phyloP scores from a whole-genome alignment of 92 coral and sea anemone genomes.

The Chrysogorgia sp. region DNA sequence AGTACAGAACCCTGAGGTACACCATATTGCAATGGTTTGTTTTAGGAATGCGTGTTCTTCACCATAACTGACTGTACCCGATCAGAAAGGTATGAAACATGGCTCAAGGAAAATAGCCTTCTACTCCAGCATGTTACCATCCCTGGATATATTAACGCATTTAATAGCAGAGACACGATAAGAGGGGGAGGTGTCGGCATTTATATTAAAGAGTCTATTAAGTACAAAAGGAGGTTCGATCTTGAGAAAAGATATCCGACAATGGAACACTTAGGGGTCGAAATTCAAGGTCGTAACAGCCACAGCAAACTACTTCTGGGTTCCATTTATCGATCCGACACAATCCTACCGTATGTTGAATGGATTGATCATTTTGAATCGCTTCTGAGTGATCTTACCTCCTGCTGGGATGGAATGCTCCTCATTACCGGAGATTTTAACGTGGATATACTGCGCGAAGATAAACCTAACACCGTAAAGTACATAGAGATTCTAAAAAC shows the following conservation, averaged over 20 bases:
- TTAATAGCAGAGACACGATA: constrained; percentile 23
- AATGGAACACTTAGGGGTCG: constrained; percentile 64
- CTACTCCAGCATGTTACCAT: constrained; percentile 38
- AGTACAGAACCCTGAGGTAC: too few species aligned
- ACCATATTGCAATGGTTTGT: too few species aligned
- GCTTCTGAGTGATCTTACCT: constrained; percentile 43
- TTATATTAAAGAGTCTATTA: constrained; percentile 43
- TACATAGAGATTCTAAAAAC: constrained; percentile 10
- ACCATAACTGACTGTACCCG: too few species aligned
- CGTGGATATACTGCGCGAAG: constrained; percentile 41
- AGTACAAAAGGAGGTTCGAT: constrained; percentile 54
- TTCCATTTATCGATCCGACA: constrained; percentile 59
- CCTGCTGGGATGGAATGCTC: constrained; percentile 66
- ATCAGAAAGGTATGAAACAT: too few species aligned
- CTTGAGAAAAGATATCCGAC: constrained; percentile 46
- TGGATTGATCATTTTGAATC: constrained; percentile 55
- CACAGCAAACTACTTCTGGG: constrained; percentile 62
- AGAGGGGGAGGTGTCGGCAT: constrained; percentile 28
- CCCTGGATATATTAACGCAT: constrained; percentile 27
- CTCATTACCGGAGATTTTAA: constrained; percentile 66
- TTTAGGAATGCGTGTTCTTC: too few species aligned
- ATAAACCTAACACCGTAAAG: constrained; percentile 3
- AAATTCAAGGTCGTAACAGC: constrained; percentile 54
- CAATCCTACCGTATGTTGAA: constrained; percentile 43
- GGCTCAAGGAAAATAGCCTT: constrained; percentile 24